These are phyloP conservation scores for Microtus richardsoni DNA, from an alignment of 2,113 vertebrate species.

Conservation along the genomic window DNA sequence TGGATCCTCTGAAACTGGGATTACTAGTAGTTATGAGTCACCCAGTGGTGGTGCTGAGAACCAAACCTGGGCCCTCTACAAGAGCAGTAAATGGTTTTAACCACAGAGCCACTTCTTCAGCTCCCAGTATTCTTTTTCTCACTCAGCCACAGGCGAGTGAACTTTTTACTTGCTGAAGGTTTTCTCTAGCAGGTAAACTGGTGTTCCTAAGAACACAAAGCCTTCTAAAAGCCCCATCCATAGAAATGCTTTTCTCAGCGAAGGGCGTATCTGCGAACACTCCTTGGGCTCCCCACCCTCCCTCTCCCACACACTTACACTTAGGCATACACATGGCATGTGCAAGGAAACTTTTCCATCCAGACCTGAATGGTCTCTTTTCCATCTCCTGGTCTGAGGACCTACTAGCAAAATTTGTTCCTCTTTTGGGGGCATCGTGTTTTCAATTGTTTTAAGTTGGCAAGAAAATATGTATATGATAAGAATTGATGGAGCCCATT, in stretches of 20 bases:
- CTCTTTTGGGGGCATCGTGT: background rate
- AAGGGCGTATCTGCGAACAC: background rate
- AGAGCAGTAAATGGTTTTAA: background rate
- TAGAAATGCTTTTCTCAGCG: background rate
- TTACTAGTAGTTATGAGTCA: too few relatives aligned
- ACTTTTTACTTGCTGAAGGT: background rate
- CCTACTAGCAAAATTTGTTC: background rate
- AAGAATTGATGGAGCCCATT: background rate
- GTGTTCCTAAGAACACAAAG: background rate
- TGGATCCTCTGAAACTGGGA: background rate
- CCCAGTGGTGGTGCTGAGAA: background rate
- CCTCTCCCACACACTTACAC: background rate
- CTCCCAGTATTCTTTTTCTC: background rate
- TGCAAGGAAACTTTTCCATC: background rate
- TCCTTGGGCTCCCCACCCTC: rapidly evolving
- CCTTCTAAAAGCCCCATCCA: background rate
- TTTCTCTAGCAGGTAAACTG: constrained; percentile 43
- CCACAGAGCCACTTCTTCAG: background rate
- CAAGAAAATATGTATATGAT: constrained; percentile 24
- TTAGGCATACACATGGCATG: background rate
- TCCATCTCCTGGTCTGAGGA: background rate
- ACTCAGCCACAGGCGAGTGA: background rate
- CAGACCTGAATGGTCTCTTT: background rate
- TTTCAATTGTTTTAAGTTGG: constrained; percentile 44
- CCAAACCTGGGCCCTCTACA: background rate